Evolutionary conservation across 2,113 vertebrate species (phyloP), one percentile per base, ranked within the genome.

Genomic region (Melanerpes aurifrons): DNA sequence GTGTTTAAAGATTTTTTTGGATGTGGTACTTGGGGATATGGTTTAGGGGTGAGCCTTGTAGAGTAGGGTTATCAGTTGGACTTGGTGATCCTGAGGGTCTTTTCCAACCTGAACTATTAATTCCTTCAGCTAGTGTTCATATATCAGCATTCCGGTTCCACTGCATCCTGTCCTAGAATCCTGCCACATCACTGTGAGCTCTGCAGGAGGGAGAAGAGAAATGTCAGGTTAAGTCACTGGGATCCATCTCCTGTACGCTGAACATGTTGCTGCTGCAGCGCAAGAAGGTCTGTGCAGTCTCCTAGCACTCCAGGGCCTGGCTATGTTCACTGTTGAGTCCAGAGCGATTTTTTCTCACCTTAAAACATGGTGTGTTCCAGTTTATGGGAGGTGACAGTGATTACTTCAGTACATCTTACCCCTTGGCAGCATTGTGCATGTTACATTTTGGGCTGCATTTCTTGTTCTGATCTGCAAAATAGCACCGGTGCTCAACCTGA

Each of bases 391-490:
- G 5, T 76, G 76, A 61, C 10, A 9, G 63, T 0, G 0, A 70
- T 83, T 35, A 56, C 26, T 68, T 77, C 73, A 67, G 64, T 25
- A 53, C 35, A 37, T 77, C 83, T 61, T 35, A 54, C 10, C 62
- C 71, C 79, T 63, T 50, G 62, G 66, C 71, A 87, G 54, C 28
- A 45, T n/a, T 43, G 22, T 14, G 43, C 1, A 0, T 29, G 15
- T 69, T 69, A 31, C 6, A 21, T 29, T 73, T 54, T 5, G 6
- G 6, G 56, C 32, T 66, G 3, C 57, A 77, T 77, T 92, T 77
- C 69, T 80, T 77, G 28, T 73, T 81, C 81, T 50, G 73, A 77
- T 92, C 83, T 86, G 57, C 35, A 58, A 53, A 88, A 57, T 67
- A 78, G 26, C 62, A 10, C 4, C 17, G 26, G 61, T 4, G 5